Conservation (phyloP, 2,888 invertebrate species). For the Imbricaverruca yamaguchii region DNA sequence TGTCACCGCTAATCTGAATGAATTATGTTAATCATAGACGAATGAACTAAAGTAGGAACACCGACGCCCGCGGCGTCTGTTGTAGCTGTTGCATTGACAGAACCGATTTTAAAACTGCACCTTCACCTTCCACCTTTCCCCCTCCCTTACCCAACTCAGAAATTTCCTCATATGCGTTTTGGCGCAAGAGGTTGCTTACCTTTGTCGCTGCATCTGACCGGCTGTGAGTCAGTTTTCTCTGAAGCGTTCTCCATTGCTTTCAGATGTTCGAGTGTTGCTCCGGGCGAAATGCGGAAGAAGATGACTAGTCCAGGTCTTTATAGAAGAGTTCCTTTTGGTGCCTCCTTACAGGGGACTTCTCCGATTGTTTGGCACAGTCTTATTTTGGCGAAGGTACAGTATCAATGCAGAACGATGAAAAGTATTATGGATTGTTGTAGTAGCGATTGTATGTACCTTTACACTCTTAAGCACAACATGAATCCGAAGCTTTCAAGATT, state of each 20-base stretch:
- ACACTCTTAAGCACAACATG: neutral
- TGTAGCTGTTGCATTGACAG: too few relatives aligned
- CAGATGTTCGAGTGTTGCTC: neutral
- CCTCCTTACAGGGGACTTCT: neutral
- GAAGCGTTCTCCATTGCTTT: neutral
- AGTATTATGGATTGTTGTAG: neutral
- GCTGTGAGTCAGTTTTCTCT: neutral
- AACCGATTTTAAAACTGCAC: too few relatives aligned
- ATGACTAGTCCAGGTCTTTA: neutral
- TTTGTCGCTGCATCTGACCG: neutral
- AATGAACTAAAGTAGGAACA: too few relatives aligned
- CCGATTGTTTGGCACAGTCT: neutral
- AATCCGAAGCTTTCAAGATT: neutral
- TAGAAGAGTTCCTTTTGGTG: neutral
- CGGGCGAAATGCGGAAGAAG: neutral
- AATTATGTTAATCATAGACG: too few relatives aligned
- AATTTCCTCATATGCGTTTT: neutral
- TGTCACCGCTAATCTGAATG: too few relatives aligned
- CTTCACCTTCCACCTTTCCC: too few relatives aligned
- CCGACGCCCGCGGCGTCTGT: too few relatives aligned
- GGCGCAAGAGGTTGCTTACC: neutral
- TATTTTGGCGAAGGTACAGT: neutral
- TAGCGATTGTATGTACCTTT: neutral
- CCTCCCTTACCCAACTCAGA: too few relatives aligned
- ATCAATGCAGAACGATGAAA: too few relatives aligned